A percentile compares a stretch with the other conserved stretches of the same genome.
Evolutionary conservation across 2,888 invertebrate species (phyloP).

Genomic region (Orchesellides sinensis): DNA sequence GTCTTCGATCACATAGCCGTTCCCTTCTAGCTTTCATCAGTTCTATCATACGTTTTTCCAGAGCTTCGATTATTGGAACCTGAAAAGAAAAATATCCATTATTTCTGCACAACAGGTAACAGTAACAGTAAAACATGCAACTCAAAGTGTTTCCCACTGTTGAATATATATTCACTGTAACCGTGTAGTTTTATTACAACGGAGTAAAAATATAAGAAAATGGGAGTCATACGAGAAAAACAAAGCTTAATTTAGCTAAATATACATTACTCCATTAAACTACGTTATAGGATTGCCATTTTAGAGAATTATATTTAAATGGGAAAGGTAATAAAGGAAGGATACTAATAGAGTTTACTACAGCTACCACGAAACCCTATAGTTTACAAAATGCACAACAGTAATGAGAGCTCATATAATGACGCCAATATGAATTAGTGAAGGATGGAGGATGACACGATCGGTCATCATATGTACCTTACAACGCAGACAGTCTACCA

Average conservation of each 20-base stretch:
- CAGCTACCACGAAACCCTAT: constrained; percentile 52
- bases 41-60: constrained; percentile 89
- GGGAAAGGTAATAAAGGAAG: constrained; percentile 17
- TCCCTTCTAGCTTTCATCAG: constrained; percentile 78
- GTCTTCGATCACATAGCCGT: constrained; percentile 82
- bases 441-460: constrained; percentile 71
- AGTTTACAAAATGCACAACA: too few species aligned
- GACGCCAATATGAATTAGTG: constrained; percentile 63
- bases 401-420: constrained; percentile 41
- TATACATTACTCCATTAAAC: too few species aligned
- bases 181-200: too few species aligned
- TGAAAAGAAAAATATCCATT: constrained; percentile 75
- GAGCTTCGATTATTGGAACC: constrained; percentile 84
- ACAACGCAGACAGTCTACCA: constrained; percentile 98
- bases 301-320: too few species aligned
- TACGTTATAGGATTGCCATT: too few species aligned
- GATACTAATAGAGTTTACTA: not conserved
- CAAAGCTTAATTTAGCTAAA: too few species aligned
- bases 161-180: not conserved
- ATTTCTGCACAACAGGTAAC: too few species aligned
- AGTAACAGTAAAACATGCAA: too few species aligned
- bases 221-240: too few species aligned
- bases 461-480: constrained; percentile 83
- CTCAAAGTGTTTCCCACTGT: not conserved
- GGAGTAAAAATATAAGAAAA: too few species aligned